A percentile compares a stretch with the other conserved stretches of the same genome.
These are phyloP conservation scores for Nycticorax nycticorax DNA, from an alignment of 2,113 vertebrate species.

Conservation along the genomic window DNA sequence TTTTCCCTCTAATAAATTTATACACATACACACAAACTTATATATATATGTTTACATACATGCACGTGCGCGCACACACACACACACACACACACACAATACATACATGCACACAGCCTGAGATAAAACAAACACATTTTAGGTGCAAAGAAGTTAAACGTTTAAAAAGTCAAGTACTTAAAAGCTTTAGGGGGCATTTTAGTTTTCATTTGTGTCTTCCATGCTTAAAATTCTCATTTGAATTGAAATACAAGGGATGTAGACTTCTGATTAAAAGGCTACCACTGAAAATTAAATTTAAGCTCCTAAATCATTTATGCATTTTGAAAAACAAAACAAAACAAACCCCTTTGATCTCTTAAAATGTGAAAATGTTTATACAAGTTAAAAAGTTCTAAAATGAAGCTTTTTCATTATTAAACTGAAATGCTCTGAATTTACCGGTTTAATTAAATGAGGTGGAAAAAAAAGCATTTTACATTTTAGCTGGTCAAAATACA, in stretches of 20 bases:
- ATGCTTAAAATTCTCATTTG: neutral
- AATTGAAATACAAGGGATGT: neutral
- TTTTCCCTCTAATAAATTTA: neutral
- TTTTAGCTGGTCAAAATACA: neutral
- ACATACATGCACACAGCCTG: accelerated
- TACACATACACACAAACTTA: accelerated
- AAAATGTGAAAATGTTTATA: neutral
- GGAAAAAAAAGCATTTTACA: accelerated
- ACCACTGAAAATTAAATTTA: neutral
- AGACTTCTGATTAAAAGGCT: neutral
- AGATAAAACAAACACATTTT: neutral
- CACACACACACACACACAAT: neutral
- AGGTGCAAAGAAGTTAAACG: neutral
- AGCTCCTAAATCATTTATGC: neutral
- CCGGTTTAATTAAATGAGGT: neutral
- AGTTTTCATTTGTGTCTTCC: neutral
- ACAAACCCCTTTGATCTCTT: neutral
- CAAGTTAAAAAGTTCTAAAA: neutral
- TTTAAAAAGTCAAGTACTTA: neutral
- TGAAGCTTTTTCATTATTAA: neutral
- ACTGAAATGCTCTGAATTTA: neutral
- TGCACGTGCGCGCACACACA: accelerated
- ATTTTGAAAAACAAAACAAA: neutral
- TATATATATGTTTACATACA: neutral
- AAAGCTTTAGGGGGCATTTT: neutral